Conservation (phyloP, 2,888 invertebrate species). For the Ditylenchus weischeri region DNA sequence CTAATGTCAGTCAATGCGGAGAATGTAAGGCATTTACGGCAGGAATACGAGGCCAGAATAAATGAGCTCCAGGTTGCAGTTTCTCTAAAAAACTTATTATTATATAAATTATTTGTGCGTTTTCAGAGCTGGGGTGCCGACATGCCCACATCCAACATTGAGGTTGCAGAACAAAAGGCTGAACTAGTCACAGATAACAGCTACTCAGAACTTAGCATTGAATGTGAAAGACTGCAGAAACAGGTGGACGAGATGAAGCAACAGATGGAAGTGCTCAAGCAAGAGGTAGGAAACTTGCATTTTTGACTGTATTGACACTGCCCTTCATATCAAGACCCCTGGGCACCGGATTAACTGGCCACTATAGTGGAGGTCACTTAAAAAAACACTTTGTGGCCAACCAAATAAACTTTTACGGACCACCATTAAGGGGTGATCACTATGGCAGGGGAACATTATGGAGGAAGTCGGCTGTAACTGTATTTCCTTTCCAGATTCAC, state of each 20-base stretch:
- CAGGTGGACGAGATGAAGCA: conserved; percentile 15
- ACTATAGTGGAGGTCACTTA: too few relatives aligned
- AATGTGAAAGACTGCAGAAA: conserved; percentile 2
- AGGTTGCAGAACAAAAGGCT: neutral
- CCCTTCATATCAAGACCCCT: too few relatives aligned
- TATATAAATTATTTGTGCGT: neutral
- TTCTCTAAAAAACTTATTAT: too few relatives aligned
- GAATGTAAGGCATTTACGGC: conserved; percentile 24
- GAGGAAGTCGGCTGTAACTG: too few relatives aligned
- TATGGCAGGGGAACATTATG: too few relatives aligned
- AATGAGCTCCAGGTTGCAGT: conserved; percentile 21
- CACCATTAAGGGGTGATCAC: too few relatives aligned
- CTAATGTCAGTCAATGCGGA: conserved; percentile 26
- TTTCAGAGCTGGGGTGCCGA: conserved; percentile 10
- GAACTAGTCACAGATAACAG: neutral
- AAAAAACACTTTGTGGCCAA: too few relatives aligned
- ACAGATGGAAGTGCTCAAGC: neutral
- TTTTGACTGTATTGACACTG: too few relatives aligned
- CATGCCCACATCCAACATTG: neutral
- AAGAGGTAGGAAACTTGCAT: neutral
- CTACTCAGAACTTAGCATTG: neutral
- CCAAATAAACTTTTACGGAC: too few relatives aligned
- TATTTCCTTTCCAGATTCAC: neutral
- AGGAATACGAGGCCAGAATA: conserved; percentile 26
- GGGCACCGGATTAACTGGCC: too few relatives aligned